Percentiles rank a stretch among this genome's conserved stretches.
These are phyloP conservation scores for Pangasianodon gigas DNA, from an alignment of 2,113 vertebrate species.

Conservation along the genomic window DNA sequence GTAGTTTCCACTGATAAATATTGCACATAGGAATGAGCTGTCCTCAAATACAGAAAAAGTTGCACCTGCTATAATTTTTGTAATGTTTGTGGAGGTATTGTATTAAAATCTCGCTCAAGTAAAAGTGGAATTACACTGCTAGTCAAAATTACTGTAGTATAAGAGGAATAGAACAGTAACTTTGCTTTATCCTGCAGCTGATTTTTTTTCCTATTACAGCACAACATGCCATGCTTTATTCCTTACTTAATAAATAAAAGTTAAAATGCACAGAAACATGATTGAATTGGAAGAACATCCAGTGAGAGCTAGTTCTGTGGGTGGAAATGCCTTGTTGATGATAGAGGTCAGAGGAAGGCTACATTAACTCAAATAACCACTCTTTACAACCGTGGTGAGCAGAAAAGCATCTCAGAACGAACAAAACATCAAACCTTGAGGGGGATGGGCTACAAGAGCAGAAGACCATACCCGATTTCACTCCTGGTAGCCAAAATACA, in stretches of 20 bases:
- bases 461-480: neutral
- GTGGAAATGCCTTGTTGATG: neutral
- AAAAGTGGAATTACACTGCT: neutral
- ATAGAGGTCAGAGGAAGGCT: neutral
- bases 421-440: neutral
- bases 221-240: neutral
- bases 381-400: neutral
- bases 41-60: neutral
- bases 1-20: neutral
- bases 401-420: neutral
- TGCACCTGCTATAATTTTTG: neutral
- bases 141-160: neutral
- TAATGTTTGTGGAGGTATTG: neutral
- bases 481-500: neutral
- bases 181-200: neutral
- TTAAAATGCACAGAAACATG: neutral
- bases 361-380: neutral
- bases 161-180: neutral
- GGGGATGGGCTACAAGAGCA: neutral
- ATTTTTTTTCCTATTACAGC: neutral
- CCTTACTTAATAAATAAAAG: neutral
- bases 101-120: neutral
- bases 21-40: neutral
- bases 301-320: neutral
- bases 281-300: neutral